These are phyloP conservation scores for Corythornis madagascariensis DNA, from an alignment of 2,113 vertebrate species.

Conservation along the genomic window DNA sequence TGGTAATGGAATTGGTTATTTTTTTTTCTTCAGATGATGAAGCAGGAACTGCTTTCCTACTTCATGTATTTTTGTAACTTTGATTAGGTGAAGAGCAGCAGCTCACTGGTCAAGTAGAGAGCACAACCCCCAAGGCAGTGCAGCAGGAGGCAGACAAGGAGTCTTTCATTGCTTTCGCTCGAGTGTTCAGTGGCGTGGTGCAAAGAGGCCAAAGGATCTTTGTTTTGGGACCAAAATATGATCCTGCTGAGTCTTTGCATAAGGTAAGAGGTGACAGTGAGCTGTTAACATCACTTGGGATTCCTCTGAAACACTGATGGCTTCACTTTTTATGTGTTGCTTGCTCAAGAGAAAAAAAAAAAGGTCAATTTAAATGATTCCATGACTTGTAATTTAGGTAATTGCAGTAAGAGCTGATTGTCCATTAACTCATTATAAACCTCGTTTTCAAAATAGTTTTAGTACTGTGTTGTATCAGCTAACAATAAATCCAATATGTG, in stretches of 20 bases:
- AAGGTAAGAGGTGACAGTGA: conserved; percentile 72
- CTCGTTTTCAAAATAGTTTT: not conserved
- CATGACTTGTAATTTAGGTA: not conserved
- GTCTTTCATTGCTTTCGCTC: conserved; percentile 90
- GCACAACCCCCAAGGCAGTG: conserved; percentile 30
- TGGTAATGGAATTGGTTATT: not conserved
- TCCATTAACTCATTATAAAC: not conserved
- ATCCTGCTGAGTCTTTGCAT: conserved; percentile 81
- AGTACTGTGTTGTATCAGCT: not conserved
- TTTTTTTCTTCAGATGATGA: not conserved
- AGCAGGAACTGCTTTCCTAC: not conserved
- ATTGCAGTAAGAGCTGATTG: not conserved
- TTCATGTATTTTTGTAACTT: not conserved
- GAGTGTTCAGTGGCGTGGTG: conserved; percentile 90
- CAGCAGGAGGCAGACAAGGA: conserved; percentile 76
- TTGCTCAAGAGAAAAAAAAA: not conserved
- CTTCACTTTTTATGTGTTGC: not conserved
- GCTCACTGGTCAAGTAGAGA: conserved; percentile 58
- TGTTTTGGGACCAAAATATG: conserved; percentile 94
- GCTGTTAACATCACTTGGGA: not conserved
- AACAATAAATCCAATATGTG: not conserved
- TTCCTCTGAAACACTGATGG: not conserved
- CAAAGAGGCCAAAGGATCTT: conserved; percentile 86
- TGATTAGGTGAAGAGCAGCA: conserved; percentile 65
- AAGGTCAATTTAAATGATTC: not conserved